Conservation (phyloP, 2,888 invertebrate genomes). For the Oscheius onirici region DNA sequence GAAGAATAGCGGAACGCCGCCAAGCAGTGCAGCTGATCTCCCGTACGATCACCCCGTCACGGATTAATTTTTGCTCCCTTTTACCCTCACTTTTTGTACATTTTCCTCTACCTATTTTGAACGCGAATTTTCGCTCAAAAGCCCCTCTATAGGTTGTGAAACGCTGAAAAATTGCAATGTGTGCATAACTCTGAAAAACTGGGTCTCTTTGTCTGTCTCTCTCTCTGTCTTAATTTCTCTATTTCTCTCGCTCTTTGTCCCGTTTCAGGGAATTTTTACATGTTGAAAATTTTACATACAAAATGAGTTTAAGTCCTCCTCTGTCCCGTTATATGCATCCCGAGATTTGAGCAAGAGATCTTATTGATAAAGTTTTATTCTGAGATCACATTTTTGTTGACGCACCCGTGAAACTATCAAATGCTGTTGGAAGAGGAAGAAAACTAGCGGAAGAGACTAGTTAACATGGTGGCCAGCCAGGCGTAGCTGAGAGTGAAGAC, state of each 20-base stretch:
- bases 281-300: not conserved
- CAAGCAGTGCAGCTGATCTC: constrained; percentile 3
- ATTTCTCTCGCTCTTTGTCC: too few species aligned
- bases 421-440: too few species aligned
- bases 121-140: not conserved
- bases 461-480: constrained; percentile 6
- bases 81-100: constrained; percentile 6
- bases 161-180: constrained; percentile 29
- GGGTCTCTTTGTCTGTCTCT: constrained; percentile 12
- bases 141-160: constrained; percentile 24
- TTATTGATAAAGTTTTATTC: constrained; percentile 17
- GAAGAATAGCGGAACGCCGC: constrained; percentile 41
- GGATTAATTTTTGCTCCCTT: constrained; percentile 2
- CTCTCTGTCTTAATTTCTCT: not conserved
- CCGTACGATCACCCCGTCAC: constrained; percentile 26
- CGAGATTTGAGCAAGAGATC: too few species aligned
- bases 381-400: constrained; percentile 9
- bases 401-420: too few species aligned
- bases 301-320: not conserved
- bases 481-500: constrained; percentile 18
- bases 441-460: constrained; percentile 8
- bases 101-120: not conserved
- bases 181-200: constrained; percentile 25
- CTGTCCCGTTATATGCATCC: too few species aligned
- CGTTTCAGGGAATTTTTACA: too few species aligned